Conservation (phyloP, 2,113 vertebrate species). For the Ceuthmochares aereus region DNA sequence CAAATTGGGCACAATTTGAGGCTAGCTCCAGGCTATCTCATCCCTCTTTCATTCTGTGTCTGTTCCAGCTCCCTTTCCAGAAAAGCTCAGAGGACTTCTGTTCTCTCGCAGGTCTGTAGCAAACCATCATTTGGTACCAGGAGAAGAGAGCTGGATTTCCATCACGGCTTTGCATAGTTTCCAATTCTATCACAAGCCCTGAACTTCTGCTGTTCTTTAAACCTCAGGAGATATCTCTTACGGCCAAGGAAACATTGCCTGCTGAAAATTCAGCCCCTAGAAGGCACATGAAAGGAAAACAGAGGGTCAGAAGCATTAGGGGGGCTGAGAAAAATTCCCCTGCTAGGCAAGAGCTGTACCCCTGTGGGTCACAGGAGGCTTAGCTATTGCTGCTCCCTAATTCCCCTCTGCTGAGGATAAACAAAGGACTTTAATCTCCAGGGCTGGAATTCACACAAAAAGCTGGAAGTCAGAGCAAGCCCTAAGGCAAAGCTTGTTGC, state of each 20-base stretch:
- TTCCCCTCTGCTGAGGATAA: not conserved
- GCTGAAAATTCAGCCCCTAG: not conserved
- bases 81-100: not conserved
- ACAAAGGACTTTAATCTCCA: not conserved
- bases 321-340: not conserved
- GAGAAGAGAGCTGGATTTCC: constrained; percentile 1
- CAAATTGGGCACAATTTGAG: not conserved
- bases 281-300: not conserved
- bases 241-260: not conserved
- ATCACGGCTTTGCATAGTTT: accelerated
- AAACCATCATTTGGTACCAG: not conserved
- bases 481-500: not conserved
- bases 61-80: not conserved
- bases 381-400: not conserved
- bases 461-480: not conserved
- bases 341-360: not conserved
- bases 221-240: not conserved
- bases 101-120: not conserved
- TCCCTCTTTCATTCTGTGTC: not conserved
- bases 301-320: not conserved
- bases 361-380: not conserved
- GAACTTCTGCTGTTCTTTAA: constrained; percentile 8
- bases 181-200: not conserved
- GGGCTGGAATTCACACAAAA: not conserved
- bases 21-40: not conserved